These are phyloP conservation scores for Stegastes partitus DNA, from an alignment of 2,113 vertebrate species.

Conservation along the genomic window DNA sequence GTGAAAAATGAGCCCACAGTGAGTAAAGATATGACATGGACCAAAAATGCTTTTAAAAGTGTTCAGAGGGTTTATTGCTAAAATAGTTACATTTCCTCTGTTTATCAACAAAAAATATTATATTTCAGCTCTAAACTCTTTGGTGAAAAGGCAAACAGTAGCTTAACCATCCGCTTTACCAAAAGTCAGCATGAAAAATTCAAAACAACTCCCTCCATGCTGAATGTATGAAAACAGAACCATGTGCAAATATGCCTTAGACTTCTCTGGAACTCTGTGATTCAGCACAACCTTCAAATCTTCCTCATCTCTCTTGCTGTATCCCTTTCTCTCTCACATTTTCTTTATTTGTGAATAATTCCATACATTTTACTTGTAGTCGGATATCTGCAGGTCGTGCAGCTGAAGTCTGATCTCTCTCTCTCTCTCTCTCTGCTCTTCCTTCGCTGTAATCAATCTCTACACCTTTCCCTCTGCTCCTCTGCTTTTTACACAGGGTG, in stretches of 20 bases:
- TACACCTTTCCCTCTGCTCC: conserved; percentile 5
- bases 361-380: conserved; percentile 51
- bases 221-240: neutral
- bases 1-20: too few species aligned
- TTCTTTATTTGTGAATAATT: conserved; percentile 58
- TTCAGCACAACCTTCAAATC: conserved; percentile 46
- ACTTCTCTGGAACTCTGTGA: conserved; percentile 15
- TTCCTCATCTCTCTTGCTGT: neutral
- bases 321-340: conserved; percentile 1
- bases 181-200: neutral
- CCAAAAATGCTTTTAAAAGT: neutral
- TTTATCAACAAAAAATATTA: neutral
- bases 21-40: too few species aligned
- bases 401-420: conserved; percentile 12
- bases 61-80: neutral
- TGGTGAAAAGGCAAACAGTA: conserved; percentile 4
- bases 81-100: neutral
- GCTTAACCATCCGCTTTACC: neutral
- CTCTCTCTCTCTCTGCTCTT: neutral
- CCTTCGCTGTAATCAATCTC: conserved; percentile 39
- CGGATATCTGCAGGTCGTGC: conserved; percentile 11
- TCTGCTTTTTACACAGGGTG: conserved; percentile 26
- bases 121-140: neutral
- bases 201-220: neutral
- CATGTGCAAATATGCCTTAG: neutral